Conservation (phyloP, 2,888 invertebrate species). For the Gastrophysa polygoni region DNA sequence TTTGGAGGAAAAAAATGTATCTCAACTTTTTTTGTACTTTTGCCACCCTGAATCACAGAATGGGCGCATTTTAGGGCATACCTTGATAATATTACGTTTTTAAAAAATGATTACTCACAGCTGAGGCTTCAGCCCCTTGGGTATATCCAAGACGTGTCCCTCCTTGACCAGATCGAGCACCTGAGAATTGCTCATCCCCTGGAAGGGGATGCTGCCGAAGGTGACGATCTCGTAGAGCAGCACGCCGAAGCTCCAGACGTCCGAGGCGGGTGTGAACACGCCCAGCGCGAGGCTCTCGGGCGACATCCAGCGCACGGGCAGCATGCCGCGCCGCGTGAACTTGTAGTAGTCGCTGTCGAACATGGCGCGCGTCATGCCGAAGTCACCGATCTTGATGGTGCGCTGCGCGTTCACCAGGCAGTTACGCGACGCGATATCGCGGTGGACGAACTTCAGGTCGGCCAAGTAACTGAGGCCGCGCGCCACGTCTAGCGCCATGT, state of each 20-base stretch:
- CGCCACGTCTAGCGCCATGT: conserved; percentile 88
- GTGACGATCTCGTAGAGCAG: conserved; percentile 87
- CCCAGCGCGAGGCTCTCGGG: conserved; percentile 85
- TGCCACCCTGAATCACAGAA: too few species aligned
- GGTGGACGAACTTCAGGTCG: conserved; percentile 84
- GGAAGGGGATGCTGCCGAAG: conserved; percentile 90
- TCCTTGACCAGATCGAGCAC: conserved; percentile 80
- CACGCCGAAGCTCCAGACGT: conserved; percentile 91
- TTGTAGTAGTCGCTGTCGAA: conserved; percentile 89
- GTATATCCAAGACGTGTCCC: conserved; percentile 76
- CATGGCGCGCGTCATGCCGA: conserved; percentile 90
- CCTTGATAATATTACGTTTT: neutral
- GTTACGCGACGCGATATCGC: conserved; percentile 81
- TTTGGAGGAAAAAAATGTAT: too few species aligned
- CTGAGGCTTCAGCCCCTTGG: conserved; percentile 77
- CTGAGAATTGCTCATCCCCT: conserved; percentile 83
- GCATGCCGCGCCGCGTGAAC: conserved; percentile 67
- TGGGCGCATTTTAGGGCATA: neutral
- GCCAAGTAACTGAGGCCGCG: conserved; percentile 85
- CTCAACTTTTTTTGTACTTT: too few species aligned
- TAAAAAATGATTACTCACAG: conserved; percentile 65
- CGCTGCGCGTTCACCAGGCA: conserved; percentile 72
- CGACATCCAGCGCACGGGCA: conserved; percentile 76
- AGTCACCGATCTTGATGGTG: conserved; percentile 84
- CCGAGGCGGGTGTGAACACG: conserved; percentile 83